phyloP scores from a whole-genome alignment of 2,888 invertebrate genomes.

The Isoperla grammatica region DNA sequence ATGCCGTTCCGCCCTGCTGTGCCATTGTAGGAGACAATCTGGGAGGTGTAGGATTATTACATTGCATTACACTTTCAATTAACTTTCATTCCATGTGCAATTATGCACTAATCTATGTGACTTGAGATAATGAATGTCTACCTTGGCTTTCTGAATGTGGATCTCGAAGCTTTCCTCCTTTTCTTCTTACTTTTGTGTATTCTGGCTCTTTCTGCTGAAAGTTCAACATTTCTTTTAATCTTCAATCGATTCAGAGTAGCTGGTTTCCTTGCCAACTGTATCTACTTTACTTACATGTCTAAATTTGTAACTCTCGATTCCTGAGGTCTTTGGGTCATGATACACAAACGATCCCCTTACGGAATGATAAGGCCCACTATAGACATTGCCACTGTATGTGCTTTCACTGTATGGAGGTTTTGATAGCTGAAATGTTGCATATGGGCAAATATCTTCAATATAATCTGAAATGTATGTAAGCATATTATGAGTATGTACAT shows the following conservation, averaged over 20 bases:
- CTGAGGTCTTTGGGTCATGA: slow-evolving; percentile 70
- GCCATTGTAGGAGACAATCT: no score
- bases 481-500: no score
- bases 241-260: background rate
- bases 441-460: slow-evolving; percentile 89
- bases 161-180: slow-evolving; percentile 70
- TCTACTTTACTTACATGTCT: slow-evolving; percentile 55
- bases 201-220: slow-evolving; percentile 71
- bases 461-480: slow-evolving; percentile 57
- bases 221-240: slow-evolving; percentile 24
- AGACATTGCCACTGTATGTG: slow-evolving; percentile 83
- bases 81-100: no score
- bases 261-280: no score
- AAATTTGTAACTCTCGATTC: slow-evolving; percentile 67
- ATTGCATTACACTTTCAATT: no score
- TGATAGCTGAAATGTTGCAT: slow-evolving; percentile 86
- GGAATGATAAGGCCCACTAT: slow-evolving; percentile 81
- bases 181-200: slow-evolving; percentile 77
- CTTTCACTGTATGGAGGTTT: slow-evolving; percentile 80
- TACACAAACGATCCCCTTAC: slow-evolving; percentile 83
- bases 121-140: slow-evolving; percentile 38
- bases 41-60: no score
- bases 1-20: no score
- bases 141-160: slow-evolving; percentile 83
- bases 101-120: no score